A percentile compares a stretch with the other conserved stretches of the same genome.
Conservation (phyloP, 2,888 invertebrate species). For the Patella caerulea region DNA sequence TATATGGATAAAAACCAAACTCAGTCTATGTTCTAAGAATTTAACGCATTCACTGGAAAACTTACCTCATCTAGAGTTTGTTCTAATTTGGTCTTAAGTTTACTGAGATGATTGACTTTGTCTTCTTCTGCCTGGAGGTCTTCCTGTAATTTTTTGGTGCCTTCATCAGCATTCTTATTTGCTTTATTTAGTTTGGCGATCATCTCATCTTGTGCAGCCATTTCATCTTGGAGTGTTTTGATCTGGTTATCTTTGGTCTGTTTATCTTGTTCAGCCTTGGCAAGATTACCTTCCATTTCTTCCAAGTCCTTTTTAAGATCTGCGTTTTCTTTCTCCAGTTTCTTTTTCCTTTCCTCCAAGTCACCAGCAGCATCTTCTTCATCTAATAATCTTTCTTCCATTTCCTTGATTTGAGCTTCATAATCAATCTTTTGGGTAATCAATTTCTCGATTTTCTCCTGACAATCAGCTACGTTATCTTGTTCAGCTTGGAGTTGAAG, state of each 20-base stretch:
- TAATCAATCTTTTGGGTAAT: constrained; percentile 96
- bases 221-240: constrained; percentile 86
- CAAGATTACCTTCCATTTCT: constrained; percentile 90
- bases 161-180: constrained; percentile 96
- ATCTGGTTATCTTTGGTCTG: constrained; percentile 99
- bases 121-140: constrained; percentile 89
- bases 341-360: constrained; percentile 95
- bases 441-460: constrained; percentile 94
- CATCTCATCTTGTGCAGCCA: constrained; percentile 97
- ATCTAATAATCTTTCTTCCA: constrained; percentile 95
- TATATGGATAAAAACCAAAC: too few species aligned
- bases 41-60: constrained; percentile 82
- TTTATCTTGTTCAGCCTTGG: constrained; percentile 88
- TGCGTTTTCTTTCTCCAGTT: constrained; percentile 93
- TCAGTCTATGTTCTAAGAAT: too few species aligned
- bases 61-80: constrained; percentile 96
- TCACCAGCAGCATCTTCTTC: constrained; percentile 98
- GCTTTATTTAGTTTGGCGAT: constrained; percentile 99
- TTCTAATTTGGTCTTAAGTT: constrained; percentile 98
- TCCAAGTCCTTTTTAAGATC: constrained; percentile 98
- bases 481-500: constrained; percentile 91
- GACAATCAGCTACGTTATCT: constrained; percentile 89
- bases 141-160: constrained; percentile 70
- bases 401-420: constrained; percentile 94
- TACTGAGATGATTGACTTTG: constrained; percentile 99